phyloP scores from a whole-genome alignment of 2,888 invertebrate species.

The Gerosis bhagava region DNA sequence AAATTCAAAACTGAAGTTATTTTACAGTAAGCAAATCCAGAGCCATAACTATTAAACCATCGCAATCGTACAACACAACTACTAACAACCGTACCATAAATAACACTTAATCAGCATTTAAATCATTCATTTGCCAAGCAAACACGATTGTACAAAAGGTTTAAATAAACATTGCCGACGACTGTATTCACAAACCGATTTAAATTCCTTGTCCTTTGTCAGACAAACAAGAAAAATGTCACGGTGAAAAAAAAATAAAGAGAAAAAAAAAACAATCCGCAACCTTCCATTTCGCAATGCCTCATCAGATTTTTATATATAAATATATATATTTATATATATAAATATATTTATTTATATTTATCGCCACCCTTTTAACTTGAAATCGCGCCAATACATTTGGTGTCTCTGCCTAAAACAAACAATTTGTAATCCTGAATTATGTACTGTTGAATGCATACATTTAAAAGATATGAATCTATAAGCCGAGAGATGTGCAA shows the following conservation, averaged over 20 bases:
- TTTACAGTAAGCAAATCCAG: constrained; percentile 19
- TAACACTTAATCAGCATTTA: constrained; percentile 55
- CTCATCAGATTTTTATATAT: constrained; percentile 66
- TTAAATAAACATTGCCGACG: constrained; percentile 57
- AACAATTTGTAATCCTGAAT: constrained; percentile 82
- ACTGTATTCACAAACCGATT: constrained; percentile 58
- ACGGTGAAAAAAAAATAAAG: constrained; percentile 44
- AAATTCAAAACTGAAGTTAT: constrained; percentile 12
- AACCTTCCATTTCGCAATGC: constrained; percentile 60
- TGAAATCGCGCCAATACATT: constrained; percentile 77
- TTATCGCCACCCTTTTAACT: constrained; percentile 78
- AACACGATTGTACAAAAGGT: constrained; percentile 49
- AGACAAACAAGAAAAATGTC: constrained; percentile 63
- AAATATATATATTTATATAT: too few species aligned
- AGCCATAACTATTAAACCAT: constrained; percentile 19
- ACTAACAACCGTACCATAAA: constrained; percentile 40
- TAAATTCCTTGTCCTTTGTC: constrained; percentile 62
- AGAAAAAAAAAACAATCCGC: too few species aligned
- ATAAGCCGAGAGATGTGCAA: constrained; percentile 62
- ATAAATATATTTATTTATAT: too few species aligned
- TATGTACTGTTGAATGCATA: constrained; percentile 81
- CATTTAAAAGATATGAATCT: constrained; percentile 81
- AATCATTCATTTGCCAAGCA: constrained; percentile 66
- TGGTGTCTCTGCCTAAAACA: constrained; percentile 77
- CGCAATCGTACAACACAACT: constrained; percentile 36